Evolutionary conservation across 2,113 vertebrate genomes (phyloP).

Genomic region (Dipodomys stephensi): DNA sequence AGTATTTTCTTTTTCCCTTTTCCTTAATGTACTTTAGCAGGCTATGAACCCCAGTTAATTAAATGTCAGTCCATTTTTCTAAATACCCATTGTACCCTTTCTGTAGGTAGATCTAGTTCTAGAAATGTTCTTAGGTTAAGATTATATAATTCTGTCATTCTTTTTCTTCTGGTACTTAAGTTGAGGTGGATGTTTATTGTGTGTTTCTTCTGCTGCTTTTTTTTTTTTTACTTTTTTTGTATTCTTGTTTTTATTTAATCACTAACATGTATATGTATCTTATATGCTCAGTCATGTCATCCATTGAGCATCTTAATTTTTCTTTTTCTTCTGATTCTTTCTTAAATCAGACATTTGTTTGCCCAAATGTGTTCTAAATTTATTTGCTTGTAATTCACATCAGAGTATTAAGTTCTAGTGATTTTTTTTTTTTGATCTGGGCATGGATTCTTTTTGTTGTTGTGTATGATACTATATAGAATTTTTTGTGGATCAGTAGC

Average conservation of each 20-base stretch:
- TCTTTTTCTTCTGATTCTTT: not conserved
- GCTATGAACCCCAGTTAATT: not conserved
- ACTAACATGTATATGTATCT: not conserved
- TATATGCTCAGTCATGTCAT: not conserved
- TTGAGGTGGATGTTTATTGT: not conserved
- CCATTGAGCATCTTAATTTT: not conserved
- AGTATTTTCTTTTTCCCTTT: not conserved
- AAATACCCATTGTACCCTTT: not conserved
- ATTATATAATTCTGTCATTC: not conserved
- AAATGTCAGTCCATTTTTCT: not conserved
- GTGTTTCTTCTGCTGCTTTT: not conserved
- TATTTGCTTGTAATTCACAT: not conserved
- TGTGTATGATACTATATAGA: not conserved
- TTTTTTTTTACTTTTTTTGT: not conserved
- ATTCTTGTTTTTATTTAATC: slow-evolving; percentile 20
- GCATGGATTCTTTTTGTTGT: not conserved
- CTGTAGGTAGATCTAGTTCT: not conserved
- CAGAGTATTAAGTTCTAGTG: not conserved
- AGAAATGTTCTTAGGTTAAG: not conserved
- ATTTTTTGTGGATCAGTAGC: not conserved
- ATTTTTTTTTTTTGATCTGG: not conserved
- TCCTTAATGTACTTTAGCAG: not conserved
- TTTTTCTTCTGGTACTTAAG: no score
- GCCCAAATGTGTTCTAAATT: not conserved
- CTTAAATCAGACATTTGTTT: not conserved